These are phyloP conservation scores for Xenentodon cancila DNA, from an alignment of 2,797 vertebrate species.

Conservation along the genomic window DNA sequence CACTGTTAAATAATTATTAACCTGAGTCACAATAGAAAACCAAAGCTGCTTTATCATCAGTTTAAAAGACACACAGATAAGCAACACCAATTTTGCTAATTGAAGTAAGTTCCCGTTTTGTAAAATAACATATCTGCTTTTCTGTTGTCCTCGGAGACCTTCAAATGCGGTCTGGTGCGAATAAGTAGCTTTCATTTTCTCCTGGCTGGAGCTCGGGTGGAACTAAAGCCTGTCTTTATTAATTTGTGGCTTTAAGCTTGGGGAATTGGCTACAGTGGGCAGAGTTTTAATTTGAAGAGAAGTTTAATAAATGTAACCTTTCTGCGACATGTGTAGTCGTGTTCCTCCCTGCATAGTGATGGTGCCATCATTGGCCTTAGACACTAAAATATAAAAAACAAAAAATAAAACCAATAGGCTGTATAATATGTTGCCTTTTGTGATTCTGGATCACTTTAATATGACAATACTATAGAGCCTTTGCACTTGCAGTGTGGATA, in stretches of 20 bases:
- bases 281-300: conserved; percentile 77
- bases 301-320: conserved; percentile 81
- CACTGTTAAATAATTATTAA: conserved; percentile 52
- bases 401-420: too few species aligned
- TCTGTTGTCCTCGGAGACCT: conserved; percentile 75
- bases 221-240: conserved; percentile 83
- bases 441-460: too few species aligned
- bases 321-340: conserved; percentile 52
- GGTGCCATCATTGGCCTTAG: conserved; percentile 17
- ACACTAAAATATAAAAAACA: background rate
- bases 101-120: conserved; percentile 58
- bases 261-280: conserved; percentile 75
- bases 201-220: conserved; percentile 59
- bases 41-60: conserved; percentile 61
- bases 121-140: conserved; percentile 65
- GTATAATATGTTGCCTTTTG: too few species aligned
- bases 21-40: conserved; percentile 53
- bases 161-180: conserved; percentile 71
- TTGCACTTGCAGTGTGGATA: too few species aligned
- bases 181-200: conserved; percentile 74
- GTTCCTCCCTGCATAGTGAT: conserved; percentile 4
- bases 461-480: too few species aligned
- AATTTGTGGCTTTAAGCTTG: conserved; percentile 79
- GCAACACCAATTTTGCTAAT: conserved; percentile 72
- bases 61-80: conserved; percentile 71